Base-by-base conservation (phyloP, 2,797 vertebrate species). In the Graptemys geographica region DNA sequence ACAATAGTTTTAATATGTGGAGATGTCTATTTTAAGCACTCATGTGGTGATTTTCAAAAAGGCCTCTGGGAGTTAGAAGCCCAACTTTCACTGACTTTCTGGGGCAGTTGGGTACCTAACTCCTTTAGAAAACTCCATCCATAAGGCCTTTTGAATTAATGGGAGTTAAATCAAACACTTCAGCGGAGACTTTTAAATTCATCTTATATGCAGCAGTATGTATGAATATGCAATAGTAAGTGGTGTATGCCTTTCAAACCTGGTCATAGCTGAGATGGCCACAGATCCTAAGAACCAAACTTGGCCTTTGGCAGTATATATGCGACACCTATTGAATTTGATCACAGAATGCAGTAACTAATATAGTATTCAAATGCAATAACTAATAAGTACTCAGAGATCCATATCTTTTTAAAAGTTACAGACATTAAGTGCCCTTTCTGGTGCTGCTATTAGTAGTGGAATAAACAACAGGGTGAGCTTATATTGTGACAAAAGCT, bases 391-490 rank as follows among this genome's bases (percentile, higher is more conserved):
- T 49, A 80, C 21, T 87, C 57, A 57, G 6, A 0, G 57, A 69
- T 88, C 87, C 25, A 3, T 16, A 33, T n/a, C 59, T 56, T 80
- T 92, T 33, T n/a, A 82, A 53, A 80, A 76, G 12, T 47, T 31
- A 49, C 13, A 28, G 74, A 78, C 13, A 49, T 57, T 94, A 89
- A 11, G 18, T 12, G 27, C 6, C 81, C 18, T 83, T 56, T 49
- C 13, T 59, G 82, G 28, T 88, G 11, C 80, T 93, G 52, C 89
- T 79, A 3, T 74, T 57, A 9, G 10, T 81, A 74, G 79, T 11
- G 49, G 74, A 92, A 51, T 0, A 0, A 79, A 55, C 4, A n/a
- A 8, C 33, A 76, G 0, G 0, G 2, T 44, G 78, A 90, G 84
- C 90, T 57, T 53, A 28, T 28, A 28, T 69, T 85, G 25, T 0